Conservation (phyloP, 2,888 invertebrate genomes). For the Xestia c-nigrum region DNA sequence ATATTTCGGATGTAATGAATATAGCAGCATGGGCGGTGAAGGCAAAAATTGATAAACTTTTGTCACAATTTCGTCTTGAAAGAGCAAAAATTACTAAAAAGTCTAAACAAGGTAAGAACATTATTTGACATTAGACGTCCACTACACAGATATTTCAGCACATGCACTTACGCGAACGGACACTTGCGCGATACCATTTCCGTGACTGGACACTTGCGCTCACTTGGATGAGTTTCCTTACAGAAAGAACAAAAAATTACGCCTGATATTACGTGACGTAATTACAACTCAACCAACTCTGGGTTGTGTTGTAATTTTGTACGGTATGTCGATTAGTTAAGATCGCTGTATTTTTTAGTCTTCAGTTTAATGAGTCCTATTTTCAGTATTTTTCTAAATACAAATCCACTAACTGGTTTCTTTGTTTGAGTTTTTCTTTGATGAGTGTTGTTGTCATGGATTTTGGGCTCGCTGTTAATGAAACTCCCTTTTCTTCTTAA, state of each 20-base stretch:
- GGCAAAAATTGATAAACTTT: not conserved
- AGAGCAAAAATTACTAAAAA: not conserved
- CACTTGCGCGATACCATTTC: not conserved
- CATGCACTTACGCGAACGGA: not conserved
- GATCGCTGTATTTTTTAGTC: not conserved
- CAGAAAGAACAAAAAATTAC: not conserved
- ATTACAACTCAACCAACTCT: too few species aligned
- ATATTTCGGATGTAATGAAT: not conserved
- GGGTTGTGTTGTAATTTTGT: not conserved
- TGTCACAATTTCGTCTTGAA: slow-evolving; percentile 15
- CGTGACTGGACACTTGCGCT: too few species aligned
- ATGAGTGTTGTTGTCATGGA: too few species aligned
- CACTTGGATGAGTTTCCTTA: not conserved
- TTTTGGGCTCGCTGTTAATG: too few species aligned
- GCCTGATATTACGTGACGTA: too few species aligned
- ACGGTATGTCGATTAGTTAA: not conserved
- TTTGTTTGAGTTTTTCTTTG: too few species aligned
- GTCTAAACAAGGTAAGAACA: not conserved
- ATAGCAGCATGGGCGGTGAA: not conserved
- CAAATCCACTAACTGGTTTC: too few species aligned
- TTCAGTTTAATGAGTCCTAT: not conserved
- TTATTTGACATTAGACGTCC: not conserved
- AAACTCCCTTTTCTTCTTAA: not conserved
- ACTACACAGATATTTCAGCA: not conserved
- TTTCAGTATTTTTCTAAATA: not conserved